These are phyloP conservation scores for Trachythela sp. DNA, from an alignment of 64 coral and sea anemone genomes.

Conservation along the genomic window DNA sequence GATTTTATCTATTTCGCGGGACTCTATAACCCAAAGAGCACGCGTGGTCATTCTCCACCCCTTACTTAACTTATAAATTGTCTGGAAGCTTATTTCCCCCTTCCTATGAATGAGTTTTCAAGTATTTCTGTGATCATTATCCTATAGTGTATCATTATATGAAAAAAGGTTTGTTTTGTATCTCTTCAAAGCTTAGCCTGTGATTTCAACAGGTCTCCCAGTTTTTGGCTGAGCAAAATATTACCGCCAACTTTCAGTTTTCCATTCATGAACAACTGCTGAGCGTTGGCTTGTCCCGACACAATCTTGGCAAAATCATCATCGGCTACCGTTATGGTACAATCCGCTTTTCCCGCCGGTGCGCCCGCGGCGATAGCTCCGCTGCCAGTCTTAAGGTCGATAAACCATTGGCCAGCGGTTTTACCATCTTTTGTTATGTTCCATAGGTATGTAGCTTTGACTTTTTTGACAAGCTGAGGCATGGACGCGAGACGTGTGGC, in stretches of 20 bases:
- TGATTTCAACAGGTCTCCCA: neutral
- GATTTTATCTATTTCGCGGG: no score
- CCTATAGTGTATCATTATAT: no score
- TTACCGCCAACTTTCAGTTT: constrained; percentile 3
- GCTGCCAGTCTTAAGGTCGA: neutral
- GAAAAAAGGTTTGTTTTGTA: neutral
- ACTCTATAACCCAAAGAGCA: no score
- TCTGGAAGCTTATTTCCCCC: no score
- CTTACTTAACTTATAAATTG: no score
- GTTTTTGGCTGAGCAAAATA: neutral
- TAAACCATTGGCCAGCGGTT: constrained; percentile 12
- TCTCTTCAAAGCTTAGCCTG: neutral
- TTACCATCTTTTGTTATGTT: constrained; percentile 2
- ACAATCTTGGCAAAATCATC: neutral
- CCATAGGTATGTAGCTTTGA: neutral
- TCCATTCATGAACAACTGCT: neutral
- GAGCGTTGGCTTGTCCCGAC: neutral
- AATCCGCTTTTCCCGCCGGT: neutral
- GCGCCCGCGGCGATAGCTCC: neutral
- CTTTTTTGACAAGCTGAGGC: neutral
- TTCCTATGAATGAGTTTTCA: no score
- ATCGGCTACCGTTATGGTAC: neutral
- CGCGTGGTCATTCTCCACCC: no score
- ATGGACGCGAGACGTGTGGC: neutral
- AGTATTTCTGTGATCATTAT: no score